Conservation (phyloP, 2,113 vertebrate genomes). For the Hiodon alosoides region DNA sequence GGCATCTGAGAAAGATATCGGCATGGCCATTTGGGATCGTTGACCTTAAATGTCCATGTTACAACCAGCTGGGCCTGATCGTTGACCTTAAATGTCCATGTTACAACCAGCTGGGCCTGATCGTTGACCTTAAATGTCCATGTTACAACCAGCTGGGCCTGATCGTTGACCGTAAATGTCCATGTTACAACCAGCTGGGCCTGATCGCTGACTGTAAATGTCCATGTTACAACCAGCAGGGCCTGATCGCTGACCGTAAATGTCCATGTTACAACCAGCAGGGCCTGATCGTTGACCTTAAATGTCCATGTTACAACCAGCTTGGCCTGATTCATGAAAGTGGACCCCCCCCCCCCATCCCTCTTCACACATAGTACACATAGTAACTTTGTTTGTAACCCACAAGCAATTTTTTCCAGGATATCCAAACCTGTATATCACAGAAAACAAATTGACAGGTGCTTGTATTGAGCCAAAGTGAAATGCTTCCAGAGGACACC, state of each 20-base stretch:
- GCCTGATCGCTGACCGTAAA: no score
- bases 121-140: no score
- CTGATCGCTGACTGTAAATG: slow-evolving; percentile 15
- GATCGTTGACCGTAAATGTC: no score
- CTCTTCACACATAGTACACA: no score
- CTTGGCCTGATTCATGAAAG: background rate
- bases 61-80: background rate
- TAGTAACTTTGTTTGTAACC: no score
- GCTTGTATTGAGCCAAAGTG: slow-evolving; percentile 9
- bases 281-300: slow-evolving; percentile 19
- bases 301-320: no score
- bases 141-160: no score
- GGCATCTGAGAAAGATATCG: background rate
- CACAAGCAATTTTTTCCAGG: background rate
- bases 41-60: background rate
- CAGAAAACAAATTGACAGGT: slow-evolving; percentile 29
- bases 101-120: no score
- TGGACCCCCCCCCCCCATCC: background rate
- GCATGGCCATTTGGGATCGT: slow-evolving; percentile 17
- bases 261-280: background rate
- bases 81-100: no score
- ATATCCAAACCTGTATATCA: slow-evolving; percentile 23
- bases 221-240: no score
- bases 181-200: background rate
- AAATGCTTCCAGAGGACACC: slow-evolving; percentile 2